phyloP scores from a whole-genome alignment of 2,797 vertebrate species.

The Lindbergichthys nudifrons region DNA sequence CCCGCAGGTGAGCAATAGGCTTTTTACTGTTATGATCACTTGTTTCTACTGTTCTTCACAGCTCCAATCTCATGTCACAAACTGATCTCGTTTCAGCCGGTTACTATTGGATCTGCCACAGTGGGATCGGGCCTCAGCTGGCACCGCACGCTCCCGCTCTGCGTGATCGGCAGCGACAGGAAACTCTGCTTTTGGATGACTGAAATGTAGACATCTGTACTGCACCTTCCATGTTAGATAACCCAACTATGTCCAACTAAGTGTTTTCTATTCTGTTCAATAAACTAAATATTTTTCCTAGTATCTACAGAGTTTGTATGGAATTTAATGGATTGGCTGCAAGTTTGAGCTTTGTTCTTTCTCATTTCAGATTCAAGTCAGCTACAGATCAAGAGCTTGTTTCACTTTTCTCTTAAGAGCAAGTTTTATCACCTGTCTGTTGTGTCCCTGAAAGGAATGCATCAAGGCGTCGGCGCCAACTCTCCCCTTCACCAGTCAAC shows the following conservation, averaged over 20 bases:
- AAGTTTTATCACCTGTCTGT: slow-evolving; percentile 65
- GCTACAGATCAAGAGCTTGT: slow-evolving; percentile 48
- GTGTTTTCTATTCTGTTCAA: slow-evolving; percentile 66
- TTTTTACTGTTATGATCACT: not conserved
- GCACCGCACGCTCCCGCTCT: slow-evolving; percentile 94
- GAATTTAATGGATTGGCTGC: slow-evolving; percentile 30
- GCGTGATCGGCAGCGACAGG: slow-evolving; percentile 92
- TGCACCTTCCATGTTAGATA: slow-evolving; percentile 7
- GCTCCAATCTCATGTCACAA: slow-evolving; percentile 11
- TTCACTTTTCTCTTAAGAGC: slow-evolving; percentile 61
- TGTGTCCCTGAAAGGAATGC: slow-evolving; percentile 63
- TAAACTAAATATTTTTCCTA: slow-evolving; percentile 79
- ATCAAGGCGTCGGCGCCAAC: slow-evolving; percentile 46
- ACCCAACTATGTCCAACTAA: slow-evolving; percentile 12
- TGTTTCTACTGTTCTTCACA: not conserved
- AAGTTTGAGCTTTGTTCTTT: slow-evolving; percentile 37
- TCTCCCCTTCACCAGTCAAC: slow-evolving; percentile 51
- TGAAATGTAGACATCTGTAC: slow-evolving; percentile 87
- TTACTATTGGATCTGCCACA: slow-evolving; percentile 88
- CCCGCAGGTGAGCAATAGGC: slow-evolving; percentile 87
- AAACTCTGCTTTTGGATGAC: slow-evolving; percentile 97
- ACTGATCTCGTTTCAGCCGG: slow-evolving; percentile 84
- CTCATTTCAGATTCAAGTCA: slow-evolving; percentile 54
- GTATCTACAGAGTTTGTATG: slow-evolving; percentile 46
- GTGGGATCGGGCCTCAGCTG: slow-evolving; percentile 95